These are phyloP conservation scores for Osmerus mordax DNA, from an alignment of 2,113 vertebrate genomes.

Conservation along the genomic window DNA sequence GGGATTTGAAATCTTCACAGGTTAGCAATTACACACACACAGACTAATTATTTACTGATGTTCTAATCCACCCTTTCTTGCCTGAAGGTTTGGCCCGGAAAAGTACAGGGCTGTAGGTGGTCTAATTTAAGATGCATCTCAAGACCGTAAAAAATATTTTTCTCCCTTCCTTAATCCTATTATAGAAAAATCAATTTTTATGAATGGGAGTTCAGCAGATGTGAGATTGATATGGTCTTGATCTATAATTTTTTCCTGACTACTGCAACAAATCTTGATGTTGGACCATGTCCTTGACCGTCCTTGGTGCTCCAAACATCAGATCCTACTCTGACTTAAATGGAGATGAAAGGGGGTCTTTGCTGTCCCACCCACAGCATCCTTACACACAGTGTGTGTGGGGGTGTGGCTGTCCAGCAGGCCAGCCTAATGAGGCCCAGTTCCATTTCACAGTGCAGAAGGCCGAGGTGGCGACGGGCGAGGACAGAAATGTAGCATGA, in stretches of 20 bases:
- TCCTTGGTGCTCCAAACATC: not conserved
- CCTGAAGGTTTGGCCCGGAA: slow-evolving; percentile 32
- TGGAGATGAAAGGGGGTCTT: not conserved
- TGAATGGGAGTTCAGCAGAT: not conserved
- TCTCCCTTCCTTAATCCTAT: slow-evolving; percentile 23
- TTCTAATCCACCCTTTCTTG: slow-evolving; percentile 25
- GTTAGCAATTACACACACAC: slow-evolving; percentile 55
- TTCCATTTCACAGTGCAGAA: slow-evolving; percentile 52
- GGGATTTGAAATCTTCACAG: slow-evolving; percentile 44
- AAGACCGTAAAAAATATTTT: slow-evolving; percentile 20
- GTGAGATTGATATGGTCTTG: no score
- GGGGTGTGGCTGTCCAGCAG: slow-evolving; percentile 44
- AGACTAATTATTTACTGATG: slow-evolving; percentile 54
- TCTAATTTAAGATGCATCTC: slow-evolving; percentile 47
- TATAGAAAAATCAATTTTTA: slow-evolving; percentile 28
- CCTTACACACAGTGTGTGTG: slow-evolving; percentile 1
- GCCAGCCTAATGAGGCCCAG: slow-evolving; percentile 54
- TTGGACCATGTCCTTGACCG: slow-evolving; percentile 18
- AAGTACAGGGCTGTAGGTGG: slow-evolving; percentile 28
- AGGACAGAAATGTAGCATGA: slow-evolving; percentile 52
- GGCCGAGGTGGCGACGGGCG: slow-evolving; percentile 50
- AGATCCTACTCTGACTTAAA: not conserved
- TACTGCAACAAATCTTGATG: slow-evolving; percentile 24
- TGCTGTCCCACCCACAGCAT: not conserved
- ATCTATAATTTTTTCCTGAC: not conserved